Percentiles rank a stretch among this genome's conserved stretches.
Conservation (phyloP, 2,888 invertebrate genomes). For the Acleris sparsana region DNA sequence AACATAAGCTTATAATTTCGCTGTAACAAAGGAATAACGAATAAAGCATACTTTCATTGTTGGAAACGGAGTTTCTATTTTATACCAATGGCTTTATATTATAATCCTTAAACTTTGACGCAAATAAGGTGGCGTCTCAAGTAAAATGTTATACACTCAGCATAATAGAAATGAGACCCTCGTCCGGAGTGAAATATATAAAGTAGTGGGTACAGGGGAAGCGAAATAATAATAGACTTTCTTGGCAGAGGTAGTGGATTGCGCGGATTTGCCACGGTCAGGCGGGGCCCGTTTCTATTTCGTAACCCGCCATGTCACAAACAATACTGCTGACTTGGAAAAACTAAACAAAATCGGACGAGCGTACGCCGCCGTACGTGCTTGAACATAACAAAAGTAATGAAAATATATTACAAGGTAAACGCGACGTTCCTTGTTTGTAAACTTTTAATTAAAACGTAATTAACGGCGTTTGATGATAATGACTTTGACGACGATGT, state of each 20-base stretch:
- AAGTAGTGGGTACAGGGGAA: constrained; percentile 22
- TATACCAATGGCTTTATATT: constrained; percentile 11
- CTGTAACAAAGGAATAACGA: constrained; percentile 26
- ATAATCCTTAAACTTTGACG: constrained; percentile 13
- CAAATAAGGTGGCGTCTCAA: neutral
- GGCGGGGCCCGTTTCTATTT: constrained; percentile 2
- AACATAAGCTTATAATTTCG: constrained; percentile 34
- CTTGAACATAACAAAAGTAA: constrained; percentile 2
- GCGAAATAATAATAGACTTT: constrained; percentile 35
- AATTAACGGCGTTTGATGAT: constrained; percentile 22
- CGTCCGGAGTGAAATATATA: constrained; percentile 26
- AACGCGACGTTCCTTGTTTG: constrained; percentile 19
- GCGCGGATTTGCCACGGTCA: constrained; percentile 28
- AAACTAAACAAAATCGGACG: constrained; percentile 20
- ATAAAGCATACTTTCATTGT: constrained; percentile 25
- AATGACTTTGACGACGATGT: constrained; percentile 14
- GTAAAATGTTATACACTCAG: constrained; percentile 21
- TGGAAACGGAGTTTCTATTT: constrained; percentile 23
- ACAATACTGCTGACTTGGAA: constrained; percentile 33
- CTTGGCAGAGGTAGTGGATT: constrained; percentile 29
- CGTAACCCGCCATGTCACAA: constrained; percentile 26
- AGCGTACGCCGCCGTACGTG: constrained; percentile 3
- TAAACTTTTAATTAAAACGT: constrained; percentile 25
- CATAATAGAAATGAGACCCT: constrained; percentile 27
- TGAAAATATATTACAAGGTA: neutral